A percentile compares a stretch with the other conserved stretches of the same genome.
These are phyloP conservation scores for Ommatoiulus sabulosus DNA, from an alignment of 2,888 invertebrate genomes.

Conservation along the genomic window DNA sequence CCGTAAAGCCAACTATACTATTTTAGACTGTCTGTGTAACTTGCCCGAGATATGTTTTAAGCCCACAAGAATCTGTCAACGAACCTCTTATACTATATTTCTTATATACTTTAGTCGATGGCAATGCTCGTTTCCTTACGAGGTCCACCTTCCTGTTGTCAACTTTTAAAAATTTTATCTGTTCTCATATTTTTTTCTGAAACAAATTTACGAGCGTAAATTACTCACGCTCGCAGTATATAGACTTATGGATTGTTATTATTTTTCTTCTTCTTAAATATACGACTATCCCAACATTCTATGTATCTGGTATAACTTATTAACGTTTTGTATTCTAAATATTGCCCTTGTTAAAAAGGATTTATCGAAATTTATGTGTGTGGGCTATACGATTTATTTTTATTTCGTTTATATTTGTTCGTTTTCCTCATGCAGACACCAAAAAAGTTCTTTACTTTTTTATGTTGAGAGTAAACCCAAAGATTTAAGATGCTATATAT, in stretches of 20 bases:
- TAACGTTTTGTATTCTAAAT: background rate
- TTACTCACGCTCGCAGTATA: background rate
- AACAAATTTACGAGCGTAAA: background rate
- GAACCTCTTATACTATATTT: background rate
- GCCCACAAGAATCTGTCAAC: background rate
- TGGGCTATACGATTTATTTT: background rate
- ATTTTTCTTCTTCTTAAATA: background rate
- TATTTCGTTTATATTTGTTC: constrained; percentile 30
- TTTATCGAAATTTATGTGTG: constrained; percentile 20
- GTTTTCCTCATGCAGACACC: background rate
- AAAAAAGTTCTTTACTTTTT: background rate
- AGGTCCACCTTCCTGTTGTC: background rate
- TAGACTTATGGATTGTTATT: background rate
- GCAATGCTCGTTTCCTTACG: background rate
- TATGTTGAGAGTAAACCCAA: background rate
- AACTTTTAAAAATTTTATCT: background rate
- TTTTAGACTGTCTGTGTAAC: background rate
- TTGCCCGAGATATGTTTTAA: background rate
- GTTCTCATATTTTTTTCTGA: background rate
- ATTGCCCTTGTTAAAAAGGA: background rate
- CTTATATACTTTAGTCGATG: background rate
- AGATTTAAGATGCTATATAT: background rate
- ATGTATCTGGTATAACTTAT: background rate
- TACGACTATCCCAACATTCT: background rate
- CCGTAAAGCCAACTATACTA: constrained; percentile 9